Percentiles rank a stretch among this genome's conserved stretches.
phyloP scores from a whole-genome alignment of 2,888 invertebrate species.

The Sarcophaga subvicina region DNA sequence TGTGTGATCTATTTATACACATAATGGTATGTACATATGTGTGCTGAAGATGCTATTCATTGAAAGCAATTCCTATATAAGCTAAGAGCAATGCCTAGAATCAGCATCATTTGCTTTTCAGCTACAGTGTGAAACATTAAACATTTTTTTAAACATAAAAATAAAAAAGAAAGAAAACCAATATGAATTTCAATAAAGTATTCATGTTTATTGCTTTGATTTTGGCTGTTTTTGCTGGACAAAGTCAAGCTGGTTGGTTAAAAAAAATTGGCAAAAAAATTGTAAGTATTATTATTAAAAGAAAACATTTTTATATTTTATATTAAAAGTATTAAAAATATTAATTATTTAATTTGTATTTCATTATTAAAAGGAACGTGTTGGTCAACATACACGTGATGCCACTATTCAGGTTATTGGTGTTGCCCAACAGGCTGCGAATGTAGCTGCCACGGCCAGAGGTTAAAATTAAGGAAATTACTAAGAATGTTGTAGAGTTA shows the following conservation, averaged over 20 bases:
- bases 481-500: no score
- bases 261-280: constrained; percentile 73
- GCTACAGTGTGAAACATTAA: no score
- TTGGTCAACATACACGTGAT: constrained; percentile 73
- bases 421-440: constrained; percentile 73
- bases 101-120: no score
- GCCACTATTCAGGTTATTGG: constrained; percentile 72
- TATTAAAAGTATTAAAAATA: background rate
- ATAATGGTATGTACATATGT: no score
- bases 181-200: no score
- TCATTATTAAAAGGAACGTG: constrained; percentile 67
- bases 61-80: no score
- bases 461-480: constrained; percentile 50
- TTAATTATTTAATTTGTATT: background rate
- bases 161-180: no score
- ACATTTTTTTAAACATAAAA: no score
- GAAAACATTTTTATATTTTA: background rate
- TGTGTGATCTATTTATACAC: no score
- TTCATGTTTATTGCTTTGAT: constrained; percentile 67
- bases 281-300: constrained; percentile 63
- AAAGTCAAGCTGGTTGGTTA: constrained; percentile 71
- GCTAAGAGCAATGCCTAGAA: no score
- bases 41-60: no score
- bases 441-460: constrained; percentile 72
- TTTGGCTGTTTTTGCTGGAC: constrained; percentile 68